Percentiles rank a stretch among this genome's conserved stretches.
Evolutionary conservation across 2,113 vertebrate species (phyloP).

Genomic region (Gulo gulo): DNA sequence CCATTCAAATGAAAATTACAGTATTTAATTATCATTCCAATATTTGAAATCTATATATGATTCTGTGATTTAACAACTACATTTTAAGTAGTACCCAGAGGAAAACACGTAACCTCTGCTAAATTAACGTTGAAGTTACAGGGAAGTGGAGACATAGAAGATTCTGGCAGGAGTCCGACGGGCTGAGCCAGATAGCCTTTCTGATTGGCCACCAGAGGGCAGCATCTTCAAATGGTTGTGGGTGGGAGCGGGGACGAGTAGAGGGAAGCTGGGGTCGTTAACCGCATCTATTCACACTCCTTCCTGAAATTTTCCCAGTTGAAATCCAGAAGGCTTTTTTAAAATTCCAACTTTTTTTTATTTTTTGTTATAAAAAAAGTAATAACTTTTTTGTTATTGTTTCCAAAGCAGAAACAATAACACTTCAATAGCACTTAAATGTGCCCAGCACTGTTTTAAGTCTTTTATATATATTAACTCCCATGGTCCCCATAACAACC

Average conservation of each 20-base stretch:
- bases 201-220: slow-evolving; percentile 56
- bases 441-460: not conserved
- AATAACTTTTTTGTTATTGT: too few relatives aligned
- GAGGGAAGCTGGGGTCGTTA: not conserved
- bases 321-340: not conserved
- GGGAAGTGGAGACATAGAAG: slow-evolving; percentile 25
- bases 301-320: not conserved
- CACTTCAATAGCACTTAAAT: not conserved
- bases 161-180: not conserved
- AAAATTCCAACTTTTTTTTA: not conserved
- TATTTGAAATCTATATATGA: not conserved
- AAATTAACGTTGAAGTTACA: not conserved
- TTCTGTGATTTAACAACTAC: not conserved
- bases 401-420: not conserved
- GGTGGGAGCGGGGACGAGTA: rapidly evolving
- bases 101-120: not conserved
- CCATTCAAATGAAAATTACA: not conserved
- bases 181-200: rapidly evolving
- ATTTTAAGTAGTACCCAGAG: not conserved
- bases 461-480: not conserved
- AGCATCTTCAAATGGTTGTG: slow-evolving; percentile 26
- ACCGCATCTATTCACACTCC: not conserved
- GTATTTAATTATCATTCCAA: not conserved
- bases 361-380: too few relatives aligned
- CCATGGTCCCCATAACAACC: not conserved